Conservation (phyloP, 2,797 vertebrate species). For the Gallinago nigripennis region DNA sequence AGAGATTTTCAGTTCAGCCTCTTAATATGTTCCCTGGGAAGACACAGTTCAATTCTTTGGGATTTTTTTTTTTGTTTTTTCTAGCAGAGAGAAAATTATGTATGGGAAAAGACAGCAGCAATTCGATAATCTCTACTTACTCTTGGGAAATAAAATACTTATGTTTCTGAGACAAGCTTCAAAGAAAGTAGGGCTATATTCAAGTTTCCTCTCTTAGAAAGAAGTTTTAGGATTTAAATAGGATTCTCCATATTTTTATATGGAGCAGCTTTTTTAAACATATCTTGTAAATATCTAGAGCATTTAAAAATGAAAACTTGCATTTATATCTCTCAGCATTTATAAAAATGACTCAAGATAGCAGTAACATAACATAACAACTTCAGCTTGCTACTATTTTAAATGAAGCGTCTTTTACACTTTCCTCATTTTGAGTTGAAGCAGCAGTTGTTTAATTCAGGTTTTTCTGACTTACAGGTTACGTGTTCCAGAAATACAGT, state of each 20-base stretch:
- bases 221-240: neutral
- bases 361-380: neutral
- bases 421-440: neutral
- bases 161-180: neutral
- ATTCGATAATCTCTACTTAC: constrained; percentile 37
- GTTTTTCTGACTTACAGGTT: neutral
- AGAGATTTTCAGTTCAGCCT: constrained; percentile 25
- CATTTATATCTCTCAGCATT: neutral
- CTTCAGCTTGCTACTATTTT: neutral
- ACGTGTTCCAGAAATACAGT: neutral
- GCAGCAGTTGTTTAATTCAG: neutral
- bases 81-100: constrained; percentile 26
- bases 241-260: neutral
- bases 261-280: neutral
- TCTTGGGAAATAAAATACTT: constrained; percentile 42
- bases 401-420: neutral
- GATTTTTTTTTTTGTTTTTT: neutral
- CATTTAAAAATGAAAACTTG: neutral
- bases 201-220: neutral
- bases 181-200: neutral
- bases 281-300: neutral
- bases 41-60: neutral
- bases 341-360: neutral
- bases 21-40: constrained; percentile 19
- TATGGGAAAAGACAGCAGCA: constrained; percentile 2